Percentiles rank a stretch among this genome's conserved stretches.
Conservation (phyloP, 2,797 vertebrate species). For the Lycodopsis pacificus region DNA sequence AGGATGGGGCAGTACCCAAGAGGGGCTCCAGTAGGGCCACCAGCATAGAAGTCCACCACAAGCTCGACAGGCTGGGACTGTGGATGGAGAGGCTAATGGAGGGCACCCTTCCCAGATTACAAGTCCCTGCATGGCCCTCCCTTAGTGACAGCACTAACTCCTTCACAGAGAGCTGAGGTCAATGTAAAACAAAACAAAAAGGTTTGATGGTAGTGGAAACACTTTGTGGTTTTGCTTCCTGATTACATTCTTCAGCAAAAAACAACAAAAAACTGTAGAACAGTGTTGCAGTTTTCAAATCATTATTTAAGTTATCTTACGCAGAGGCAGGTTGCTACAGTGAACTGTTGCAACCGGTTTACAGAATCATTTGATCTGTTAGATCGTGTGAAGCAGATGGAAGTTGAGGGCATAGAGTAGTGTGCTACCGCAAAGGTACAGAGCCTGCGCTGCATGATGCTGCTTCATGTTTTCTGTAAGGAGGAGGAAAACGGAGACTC, state of each 20-base stretch:
- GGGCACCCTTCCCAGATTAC: slow-evolving; percentile 92
- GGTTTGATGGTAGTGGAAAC: not conserved
- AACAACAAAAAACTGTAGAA: slow-evolving; percentile 17
- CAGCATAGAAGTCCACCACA: slow-evolving; percentile 87
- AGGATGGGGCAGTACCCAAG: slow-evolving; percentile 56
- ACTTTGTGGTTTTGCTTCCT: slow-evolving; percentile 14
- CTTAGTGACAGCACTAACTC: slow-evolving; percentile 76
- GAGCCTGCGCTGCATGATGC: slow-evolving; percentile 10
- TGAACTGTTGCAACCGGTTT: slow-evolving; percentile 23
- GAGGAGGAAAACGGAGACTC: not conserved
- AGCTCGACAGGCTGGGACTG: slow-evolving; percentile 91
- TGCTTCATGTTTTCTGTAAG: not conserved
- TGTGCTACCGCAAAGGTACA: not conserved
- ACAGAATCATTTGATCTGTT: slow-evolving; percentile 19
- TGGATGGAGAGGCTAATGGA: slow-evolving; percentile 98
- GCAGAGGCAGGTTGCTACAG: slow-evolving; percentile 10
- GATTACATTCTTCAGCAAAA: slow-evolving; percentile 11
- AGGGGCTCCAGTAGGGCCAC: slow-evolving; percentile 75
- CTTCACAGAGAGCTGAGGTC: slow-evolving; percentile 41
- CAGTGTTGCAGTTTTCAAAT: slow-evolving; percentile 32
- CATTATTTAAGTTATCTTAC: slow-evolving; percentile 34
- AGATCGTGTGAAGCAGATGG: slow-evolving; percentile 1
- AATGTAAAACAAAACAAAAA: slow-evolving; percentile 12
- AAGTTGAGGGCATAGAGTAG: not conserved
- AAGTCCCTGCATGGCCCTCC: slow-evolving; percentile 90